These are phyloP conservation scores for Loxodonta africana DNA, from an alignment of 2,113 vertebrate genomes.

Conservation along the genomic window DNA sequence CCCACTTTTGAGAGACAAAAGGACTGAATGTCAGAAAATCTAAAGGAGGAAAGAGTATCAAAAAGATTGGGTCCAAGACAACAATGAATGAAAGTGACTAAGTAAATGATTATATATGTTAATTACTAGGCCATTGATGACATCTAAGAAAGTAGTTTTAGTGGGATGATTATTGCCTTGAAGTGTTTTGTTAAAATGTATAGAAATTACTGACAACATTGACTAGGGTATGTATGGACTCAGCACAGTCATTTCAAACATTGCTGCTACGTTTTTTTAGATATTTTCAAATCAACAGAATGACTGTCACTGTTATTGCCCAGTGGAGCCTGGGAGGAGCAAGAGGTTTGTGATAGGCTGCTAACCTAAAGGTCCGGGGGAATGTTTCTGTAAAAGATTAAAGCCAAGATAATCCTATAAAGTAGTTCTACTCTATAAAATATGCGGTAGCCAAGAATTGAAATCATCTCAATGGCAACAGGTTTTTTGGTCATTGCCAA, in stretches of 20 bases:
- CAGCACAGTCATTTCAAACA: slow-evolving; percentile 6
- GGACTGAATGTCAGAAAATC: neutral
- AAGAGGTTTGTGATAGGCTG: neutral
- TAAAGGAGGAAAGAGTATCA: neutral
- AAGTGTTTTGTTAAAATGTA: neutral
- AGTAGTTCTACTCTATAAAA: no score
- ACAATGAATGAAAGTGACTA: neutral
- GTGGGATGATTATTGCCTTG: neutral
- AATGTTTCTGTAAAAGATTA: no score
- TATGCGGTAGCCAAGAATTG: neutral
- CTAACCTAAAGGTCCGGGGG: neutral
- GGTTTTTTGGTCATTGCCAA: neutral
- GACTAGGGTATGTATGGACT: neutral
- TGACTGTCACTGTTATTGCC: neutral
- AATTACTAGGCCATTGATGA: neutral
- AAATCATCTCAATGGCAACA: neutral
- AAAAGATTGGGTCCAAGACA: neutral
- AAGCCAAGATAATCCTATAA: no score
- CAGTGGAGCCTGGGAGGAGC: neutral
- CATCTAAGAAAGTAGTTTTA: slow-evolving; percentile 3
- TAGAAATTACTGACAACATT: neutral
- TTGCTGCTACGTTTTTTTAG: neutral
- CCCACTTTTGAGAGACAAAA: neutral
- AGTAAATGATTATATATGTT: neutral
- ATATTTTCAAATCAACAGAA: slow-evolving; percentile 35